Evolutionary conservation across 2,888 invertebrate genomes (phyloP).

Genomic region (Leptothorax acervorum): DNA sequence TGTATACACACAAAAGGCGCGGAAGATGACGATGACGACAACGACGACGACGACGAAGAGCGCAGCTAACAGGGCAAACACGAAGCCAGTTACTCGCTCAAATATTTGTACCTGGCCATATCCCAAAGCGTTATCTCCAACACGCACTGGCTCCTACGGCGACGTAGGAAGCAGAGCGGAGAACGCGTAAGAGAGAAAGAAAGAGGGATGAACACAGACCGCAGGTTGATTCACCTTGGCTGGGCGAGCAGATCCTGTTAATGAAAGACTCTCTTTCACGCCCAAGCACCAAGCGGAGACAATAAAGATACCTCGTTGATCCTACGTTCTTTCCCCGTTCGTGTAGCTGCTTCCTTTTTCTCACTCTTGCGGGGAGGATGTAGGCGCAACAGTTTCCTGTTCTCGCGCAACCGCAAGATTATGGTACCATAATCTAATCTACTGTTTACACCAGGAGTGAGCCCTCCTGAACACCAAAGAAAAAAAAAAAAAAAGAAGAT

Average conservation of each 20-base stretch:
- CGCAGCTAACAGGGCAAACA: conserved; percentile 79
- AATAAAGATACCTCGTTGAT: conserved; percentile 73
- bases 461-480: conserved; percentile 47
- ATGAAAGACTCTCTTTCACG: conserved; percentile 82
- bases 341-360: conserved; percentile 35
- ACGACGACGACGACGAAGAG: conserved; percentile 54
- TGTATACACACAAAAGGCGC: conserved; percentile 46
- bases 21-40: conserved; percentile 54
- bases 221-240: conserved; percentile 74
- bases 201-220: conserved; percentile 50
- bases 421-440: conserved; percentile 73
- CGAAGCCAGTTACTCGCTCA: conserved; percentile 81
- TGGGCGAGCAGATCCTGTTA: conserved; percentile 73
- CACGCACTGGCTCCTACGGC: conserved; percentile 75
- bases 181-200: not conserved
- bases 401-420: conserved; percentile 52
- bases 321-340: conserved; percentile 27
- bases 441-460: conserved; percentile 66
- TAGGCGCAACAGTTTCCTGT: conserved; percentile 67
- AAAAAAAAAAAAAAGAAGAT: conserved; percentile 65
- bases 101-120: conserved; percentile 82
- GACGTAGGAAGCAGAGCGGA: not conserved
- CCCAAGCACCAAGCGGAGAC: conserved; percentile 65
- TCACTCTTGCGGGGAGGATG: conserved; percentile 32
- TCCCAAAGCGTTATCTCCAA: conserved; percentile 79